Conservation (phyloP, 1,140 invertebrate genomes). For the Intoshia linei region DNA sequence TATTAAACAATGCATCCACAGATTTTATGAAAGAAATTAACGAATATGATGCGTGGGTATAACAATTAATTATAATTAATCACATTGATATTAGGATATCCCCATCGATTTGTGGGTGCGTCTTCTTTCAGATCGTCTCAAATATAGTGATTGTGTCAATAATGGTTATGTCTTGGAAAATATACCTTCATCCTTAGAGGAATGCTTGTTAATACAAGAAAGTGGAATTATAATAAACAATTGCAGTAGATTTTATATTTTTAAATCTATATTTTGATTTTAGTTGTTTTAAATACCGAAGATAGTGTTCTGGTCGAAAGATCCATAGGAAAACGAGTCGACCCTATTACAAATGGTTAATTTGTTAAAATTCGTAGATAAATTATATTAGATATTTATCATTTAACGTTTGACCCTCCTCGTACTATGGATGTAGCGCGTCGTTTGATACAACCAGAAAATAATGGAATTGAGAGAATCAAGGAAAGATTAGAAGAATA, state of each 20-base stretch:
- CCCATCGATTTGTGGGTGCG: too few relatives aligned
- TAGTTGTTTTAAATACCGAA: constrained; percentile 17
- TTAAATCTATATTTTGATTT: constrained; percentile 5
- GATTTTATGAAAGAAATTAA: constrained; percentile 10
- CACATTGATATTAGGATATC: too few relatives aligned
- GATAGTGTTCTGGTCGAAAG: constrained; percentile 21
- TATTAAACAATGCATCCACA: constrained; percentile 13
- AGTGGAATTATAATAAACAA: not conserved
- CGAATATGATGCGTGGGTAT: too few relatives aligned
- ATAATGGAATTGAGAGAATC: constrained; percentile 15
- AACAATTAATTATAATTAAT: too few relatives aligned
- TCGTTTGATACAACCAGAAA: constrained; percentile 12
- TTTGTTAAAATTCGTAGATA: not conserved
- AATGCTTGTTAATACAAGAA: not conserved
- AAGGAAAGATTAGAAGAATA: constrained; percentile 13
- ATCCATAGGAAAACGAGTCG: constrained; percentile 18
- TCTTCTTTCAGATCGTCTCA: too few relatives aligned
- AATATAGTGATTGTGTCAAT: too few relatives aligned
- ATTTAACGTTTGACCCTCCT: constrained; percentile 21
- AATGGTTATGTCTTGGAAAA: too few relatives aligned
- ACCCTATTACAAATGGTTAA: constrained; percentile 18
- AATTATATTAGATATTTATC: constrained; percentile 16
- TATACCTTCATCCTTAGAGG: too few relatives aligned
- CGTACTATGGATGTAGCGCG: constrained; percentile 11
- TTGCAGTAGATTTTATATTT: not conserved